These are phyloP conservation scores for Goniozus legneri DNA, from an alignment of 1,140 invertebrate species.

Conservation along the genomic window DNA sequence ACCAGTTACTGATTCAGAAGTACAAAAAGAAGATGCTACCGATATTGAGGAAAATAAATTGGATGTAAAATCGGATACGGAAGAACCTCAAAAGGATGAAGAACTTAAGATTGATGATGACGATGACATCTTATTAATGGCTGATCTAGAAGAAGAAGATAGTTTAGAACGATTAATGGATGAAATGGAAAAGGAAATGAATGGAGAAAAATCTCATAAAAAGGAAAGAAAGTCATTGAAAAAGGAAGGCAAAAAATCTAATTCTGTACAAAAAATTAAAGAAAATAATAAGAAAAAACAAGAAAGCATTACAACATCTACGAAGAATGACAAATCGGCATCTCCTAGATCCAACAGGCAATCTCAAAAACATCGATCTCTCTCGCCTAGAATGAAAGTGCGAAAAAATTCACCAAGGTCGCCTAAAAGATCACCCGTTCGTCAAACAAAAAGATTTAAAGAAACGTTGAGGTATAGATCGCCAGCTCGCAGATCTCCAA, in stretches of 20 bases:
- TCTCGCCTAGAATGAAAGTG: constrained; percentile 34
- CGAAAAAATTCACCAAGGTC: constrained; percentile 37
- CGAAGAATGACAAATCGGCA: too few relatives aligned
- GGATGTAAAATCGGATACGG: too few relatives aligned
- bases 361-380: constrained; percentile 29
- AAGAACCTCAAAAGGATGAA: too few relatives aligned
- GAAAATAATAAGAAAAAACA: constrained; percentile 11
- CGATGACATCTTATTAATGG: constrained; percentile 44
- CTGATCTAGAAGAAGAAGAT: constrained; percentile 48
- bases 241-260: constrained; percentile 27
- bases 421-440: constrained; percentile 33
- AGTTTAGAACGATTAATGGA: constrained; percentile 48
- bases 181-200: constrained; percentile 49
- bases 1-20: too few relatives aligned
- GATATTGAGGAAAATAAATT: too few relatives aligned
- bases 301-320: constrained; percentile 7
- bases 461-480: constrained; percentile 31
- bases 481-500: constrained; percentile 25
- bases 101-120: too few relatives aligned
- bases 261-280: constrained; percentile 11
- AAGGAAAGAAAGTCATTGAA: constrained; percentile 8
- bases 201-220: constrained; percentile 18
- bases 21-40: too few relatives aligned
- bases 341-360: too few relatives aligned
- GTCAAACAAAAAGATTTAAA: constrained; percentile 25